Conservation (phyloP, 2,797 vertebrate genomes). For the Forpus xanthops region DNA sequence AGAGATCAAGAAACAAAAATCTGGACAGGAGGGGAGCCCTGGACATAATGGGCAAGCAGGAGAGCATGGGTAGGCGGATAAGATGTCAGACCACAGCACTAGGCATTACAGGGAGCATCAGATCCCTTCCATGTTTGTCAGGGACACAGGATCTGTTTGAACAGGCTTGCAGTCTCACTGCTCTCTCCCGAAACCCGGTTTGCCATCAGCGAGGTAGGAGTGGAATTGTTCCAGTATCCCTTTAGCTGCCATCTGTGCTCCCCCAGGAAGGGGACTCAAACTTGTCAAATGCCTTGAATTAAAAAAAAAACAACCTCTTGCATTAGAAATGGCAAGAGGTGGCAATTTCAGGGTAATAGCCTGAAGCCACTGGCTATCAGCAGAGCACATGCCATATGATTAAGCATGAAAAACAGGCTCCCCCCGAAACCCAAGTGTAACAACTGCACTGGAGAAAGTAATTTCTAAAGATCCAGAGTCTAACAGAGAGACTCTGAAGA, state of each 20-base stretch:
- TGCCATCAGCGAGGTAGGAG: background rate
- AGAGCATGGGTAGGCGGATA: background rate
- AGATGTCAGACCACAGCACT: background rate
- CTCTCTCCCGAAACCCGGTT: background rate
- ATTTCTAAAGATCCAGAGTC: background rate
- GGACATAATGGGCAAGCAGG: background rate
- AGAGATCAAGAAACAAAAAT: background rate
- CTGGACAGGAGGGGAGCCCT: background rate
- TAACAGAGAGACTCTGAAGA: background rate
- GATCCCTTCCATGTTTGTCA: background rate
- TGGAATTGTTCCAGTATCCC: background rate
- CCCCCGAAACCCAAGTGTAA: background rate
- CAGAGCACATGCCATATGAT: background rate
- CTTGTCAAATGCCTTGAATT: conserved; percentile 34
- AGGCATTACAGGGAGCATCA: background rate
- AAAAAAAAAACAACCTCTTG: background rate
- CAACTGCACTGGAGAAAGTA: background rate
- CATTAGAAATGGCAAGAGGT: background rate
- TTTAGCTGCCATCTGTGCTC: conserved; percentile 27
- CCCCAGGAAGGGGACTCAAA: conserved; percentile 10
- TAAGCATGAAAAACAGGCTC: background rate
- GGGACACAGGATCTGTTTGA: background rate
- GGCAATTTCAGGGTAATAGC: background rate
- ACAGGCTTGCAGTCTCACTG: background rate
- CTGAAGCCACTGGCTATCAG: background rate